Base-by-base conservation (phyloP, 2,888 invertebrate species). In the Leistus spinibarbis region DNA sequence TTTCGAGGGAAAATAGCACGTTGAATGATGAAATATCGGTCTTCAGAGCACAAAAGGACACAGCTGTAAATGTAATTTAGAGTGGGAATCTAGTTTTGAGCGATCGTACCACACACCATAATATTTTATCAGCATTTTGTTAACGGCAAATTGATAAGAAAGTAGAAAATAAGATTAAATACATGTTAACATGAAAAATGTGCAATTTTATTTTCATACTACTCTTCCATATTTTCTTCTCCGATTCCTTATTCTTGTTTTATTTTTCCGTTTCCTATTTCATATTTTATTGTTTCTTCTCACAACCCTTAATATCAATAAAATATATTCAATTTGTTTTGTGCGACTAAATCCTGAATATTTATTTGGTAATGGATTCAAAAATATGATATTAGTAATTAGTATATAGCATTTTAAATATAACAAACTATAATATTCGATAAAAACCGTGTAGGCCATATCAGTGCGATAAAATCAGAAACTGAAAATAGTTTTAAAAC, bases 11-110 rank as follows among this genome's bases (percentile, higher is more conserved):
- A 67, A 73, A 75, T 75, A 75, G 69, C 75, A 69, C 69, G 68
- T 65, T 72, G 65, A 62, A 73, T 60, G 66, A 73, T 73, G 73
- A 67, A 73, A 73, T 73, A 73, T 73, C 22, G 73, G 17, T 71
- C 71, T 71, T 71, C 10, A 2, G 64, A 10, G 40, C 54, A 73
- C 73, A 69, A 75, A 63, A 69, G 69, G 63, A 63, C 56, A 54
- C 13, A 5, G 13, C 23, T 57, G n/a, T 19, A 19, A 22, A 20
- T 56, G 27, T 60, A 40, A 67, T 74, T 74, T 27, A 22, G 73
- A 53, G 27, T 53, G n/a, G 62, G 69, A 75, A 63, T 54, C 10
- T 3, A 75, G 20, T 75, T 27, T 75, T 64, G 75, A 75, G 73
- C 54, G 22, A 23, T 2, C 3, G 13, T 7, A 20, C 3, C 23